Conservation (phyloP, 2,113 vertebrate genomes). For the Alectura lathami region DNA sequence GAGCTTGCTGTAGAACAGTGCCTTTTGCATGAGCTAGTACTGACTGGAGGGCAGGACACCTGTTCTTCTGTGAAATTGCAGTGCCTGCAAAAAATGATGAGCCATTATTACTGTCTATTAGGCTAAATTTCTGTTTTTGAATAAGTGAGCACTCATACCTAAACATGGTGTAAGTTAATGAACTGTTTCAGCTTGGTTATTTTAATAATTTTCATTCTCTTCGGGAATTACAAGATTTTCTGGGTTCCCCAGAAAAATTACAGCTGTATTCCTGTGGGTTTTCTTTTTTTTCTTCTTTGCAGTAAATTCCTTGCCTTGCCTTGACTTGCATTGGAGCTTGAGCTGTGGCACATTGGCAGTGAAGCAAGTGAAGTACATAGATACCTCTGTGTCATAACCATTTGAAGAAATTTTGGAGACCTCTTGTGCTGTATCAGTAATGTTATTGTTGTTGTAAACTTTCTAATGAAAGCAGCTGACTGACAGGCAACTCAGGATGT, state of each 20-base stretch:
- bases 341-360: not conserved
- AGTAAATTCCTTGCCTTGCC: not conserved
- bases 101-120: not conserved
- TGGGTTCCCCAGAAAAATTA: not conserved
- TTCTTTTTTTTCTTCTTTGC: not conserved
- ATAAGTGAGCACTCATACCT: not conserved
- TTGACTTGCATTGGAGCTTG: not conserved
- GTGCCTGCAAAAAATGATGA: not conserved
- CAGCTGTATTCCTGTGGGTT: accelerated
- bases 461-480: not conserved
- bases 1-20: not conserved
- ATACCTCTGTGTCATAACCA: not conserved
- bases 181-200: not conserved
- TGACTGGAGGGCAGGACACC: not conserved
- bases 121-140: not conserved
- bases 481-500: not conserved
- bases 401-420: not conserved
- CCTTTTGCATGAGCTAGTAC: not conserved
- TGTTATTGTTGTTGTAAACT: not conserved
- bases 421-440: not conserved
- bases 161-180: not conserved
- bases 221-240: not conserved
- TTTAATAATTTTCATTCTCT: not conserved
- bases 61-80: not conserved
- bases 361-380: not conserved